A percentile compares a stretch with the other conserved stretches of the same genome.
Conservation (phyloP, 2,888 invertebrate species). For the Orchestes rusci region DNA sequence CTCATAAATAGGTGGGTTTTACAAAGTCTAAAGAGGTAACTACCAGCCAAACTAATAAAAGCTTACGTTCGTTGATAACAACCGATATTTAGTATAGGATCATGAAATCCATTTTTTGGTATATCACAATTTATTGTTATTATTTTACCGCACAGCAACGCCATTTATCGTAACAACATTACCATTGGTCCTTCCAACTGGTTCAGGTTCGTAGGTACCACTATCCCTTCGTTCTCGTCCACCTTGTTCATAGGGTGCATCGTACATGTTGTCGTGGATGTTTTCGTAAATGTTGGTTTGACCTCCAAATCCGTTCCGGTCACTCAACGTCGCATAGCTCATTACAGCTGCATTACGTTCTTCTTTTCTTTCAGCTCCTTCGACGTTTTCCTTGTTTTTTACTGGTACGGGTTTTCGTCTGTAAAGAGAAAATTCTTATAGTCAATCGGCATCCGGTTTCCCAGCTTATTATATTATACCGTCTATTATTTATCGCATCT, state of each 20-base stretch:
- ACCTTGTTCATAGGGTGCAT: constrained; percentile 58
- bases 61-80: too few species aligned
- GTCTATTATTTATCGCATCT: too few species aligned
- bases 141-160: constrained; percentile 71
- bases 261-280: constrained; percentile 45
- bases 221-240: constrained; percentile 50
- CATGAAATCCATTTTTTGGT: too few species aligned
- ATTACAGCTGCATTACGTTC: constrained; percentile 82
- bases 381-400: constrained; percentile 82
- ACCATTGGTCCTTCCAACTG: constrained; percentile 46
- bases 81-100: too few species aligned
- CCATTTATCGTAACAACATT: constrained; percentile 82
- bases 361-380: constrained; percentile 78
- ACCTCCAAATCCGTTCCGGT: constrained; percentile 48
- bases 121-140: too few species aligned
- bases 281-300: constrained; percentile 21
- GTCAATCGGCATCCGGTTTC: too few species aligned
- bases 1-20: too few species aligned
- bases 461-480: too few species aligned
- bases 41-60: too few species aligned
- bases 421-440: constrained; percentile 12
- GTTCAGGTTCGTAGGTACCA: constrained; percentile 60
- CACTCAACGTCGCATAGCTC: constrained; percentile 80
- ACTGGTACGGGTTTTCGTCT: constrained; percentile 79
- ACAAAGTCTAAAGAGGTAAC: too few species aligned